These are phyloP conservation scores for Porites lobata DNA, from an alignment of 92 coral and sea anemone species.

Conservation along the genomic window DNA sequence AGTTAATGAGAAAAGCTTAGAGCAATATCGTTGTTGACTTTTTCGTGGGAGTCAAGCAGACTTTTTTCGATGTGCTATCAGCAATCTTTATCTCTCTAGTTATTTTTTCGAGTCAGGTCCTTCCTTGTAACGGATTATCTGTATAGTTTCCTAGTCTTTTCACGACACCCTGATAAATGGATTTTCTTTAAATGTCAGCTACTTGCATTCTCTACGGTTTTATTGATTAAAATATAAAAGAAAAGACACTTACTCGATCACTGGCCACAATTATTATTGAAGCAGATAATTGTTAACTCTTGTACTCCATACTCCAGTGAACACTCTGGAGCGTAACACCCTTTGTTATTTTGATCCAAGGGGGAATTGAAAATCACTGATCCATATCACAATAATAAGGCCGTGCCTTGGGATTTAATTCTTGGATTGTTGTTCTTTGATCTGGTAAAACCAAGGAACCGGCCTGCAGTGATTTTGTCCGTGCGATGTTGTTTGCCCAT, in stretches of 20 bases:
- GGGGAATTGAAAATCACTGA: conserved; percentile 22
- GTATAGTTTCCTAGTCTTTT: neutral
- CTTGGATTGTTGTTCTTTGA: conserved; percentile 17
- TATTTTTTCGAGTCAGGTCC: conserved; percentile 18
- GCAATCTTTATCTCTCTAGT: conserved; percentile 24
- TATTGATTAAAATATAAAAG: conserved; percentile 48
- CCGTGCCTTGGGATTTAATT: neutral
- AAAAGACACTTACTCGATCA: conserved; percentile 36
- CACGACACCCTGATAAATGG: conserved; percentile 15
- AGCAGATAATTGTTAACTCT: conserved; percentile 51
- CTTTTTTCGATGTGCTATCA: conserved; percentile 43
- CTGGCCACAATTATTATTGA: conserved; percentile 36
- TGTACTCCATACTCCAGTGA: conserved; percentile 22
- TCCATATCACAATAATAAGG: conserved; percentile 11
- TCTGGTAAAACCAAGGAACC: conserved; percentile 18
- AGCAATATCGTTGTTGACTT: conserved; percentile 51
- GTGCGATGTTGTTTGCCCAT: conserved; percentile 26
- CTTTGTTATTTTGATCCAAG: conserved; percentile 25
- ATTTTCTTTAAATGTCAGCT: conserved; percentile 4
- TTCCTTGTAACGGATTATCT: conserved; percentile 10
- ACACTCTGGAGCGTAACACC: conserved; percentile 29
- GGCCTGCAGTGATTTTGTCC: conserved; percentile 11
- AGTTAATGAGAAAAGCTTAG: conserved; percentile 40
- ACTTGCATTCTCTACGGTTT: conserved; percentile 18
- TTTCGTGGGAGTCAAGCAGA: conserved; percentile 43